phyloP scores from a whole-genome alignment of 2,888 invertebrate genomes.

The Uropetala carovei region DNA sequence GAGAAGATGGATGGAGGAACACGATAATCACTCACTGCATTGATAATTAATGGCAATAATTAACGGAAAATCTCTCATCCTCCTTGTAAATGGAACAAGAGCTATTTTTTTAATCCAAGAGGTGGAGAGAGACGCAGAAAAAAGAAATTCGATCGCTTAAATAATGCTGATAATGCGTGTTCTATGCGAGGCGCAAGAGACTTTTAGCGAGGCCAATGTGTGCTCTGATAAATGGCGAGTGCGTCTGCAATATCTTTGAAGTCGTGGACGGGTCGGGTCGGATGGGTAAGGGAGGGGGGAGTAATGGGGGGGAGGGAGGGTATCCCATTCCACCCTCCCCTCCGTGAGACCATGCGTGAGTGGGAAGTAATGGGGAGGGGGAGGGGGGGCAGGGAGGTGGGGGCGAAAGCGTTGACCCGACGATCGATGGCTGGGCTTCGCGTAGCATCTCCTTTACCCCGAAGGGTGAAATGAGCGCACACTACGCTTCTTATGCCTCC shows the following conservation, averaged over 20 bases:
- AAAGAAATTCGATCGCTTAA: background rate
- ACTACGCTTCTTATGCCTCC: background rate
- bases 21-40: too few species aligned
- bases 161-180: slow-evolving; percentile 7
- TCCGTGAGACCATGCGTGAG: slow-evolving; percentile 11
- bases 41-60: too few species aligned
- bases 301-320: too few species aligned
- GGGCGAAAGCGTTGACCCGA: slow-evolving; percentile 49
- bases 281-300: too few species aligned
- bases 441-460: slow-evolving; percentile 27
- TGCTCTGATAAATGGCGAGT: slow-evolving; percentile 3
- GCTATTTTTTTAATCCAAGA: too few species aligned
- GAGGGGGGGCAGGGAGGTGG: background rate
- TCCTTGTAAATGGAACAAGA: background rate
- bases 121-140: background rate
- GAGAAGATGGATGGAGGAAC: background rate
- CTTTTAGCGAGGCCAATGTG: background rate
- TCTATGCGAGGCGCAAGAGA: background rate
- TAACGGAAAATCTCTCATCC: too few species aligned
- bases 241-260: slow-evolving; percentile 13
- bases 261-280: background rate
- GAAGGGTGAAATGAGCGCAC: background rate
- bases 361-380: background rate
- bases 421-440: slow-evolving; percentile 59
- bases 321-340: background rate